These are phyloP conservation scores for Camponotus pennsylvanicus DNA, from an alignment of 1,140 invertebrate species.

Conservation along the genomic window DNA sequence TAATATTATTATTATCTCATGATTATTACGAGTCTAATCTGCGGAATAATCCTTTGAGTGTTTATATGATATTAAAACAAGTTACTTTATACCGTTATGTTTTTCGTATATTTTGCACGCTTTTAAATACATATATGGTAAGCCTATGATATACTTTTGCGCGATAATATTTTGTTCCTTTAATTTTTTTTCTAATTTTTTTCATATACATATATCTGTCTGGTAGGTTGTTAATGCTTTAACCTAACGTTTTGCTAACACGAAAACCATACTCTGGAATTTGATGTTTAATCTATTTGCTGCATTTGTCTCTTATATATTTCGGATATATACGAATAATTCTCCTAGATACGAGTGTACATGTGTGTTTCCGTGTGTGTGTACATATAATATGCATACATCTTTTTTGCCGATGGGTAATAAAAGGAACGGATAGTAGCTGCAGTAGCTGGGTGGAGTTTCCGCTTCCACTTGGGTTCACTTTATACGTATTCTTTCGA, in stretches of 20 bases:
- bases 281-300: conserved; percentile 83
- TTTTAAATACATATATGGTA: conserved; percentile 77
- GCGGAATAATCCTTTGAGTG: conserved; percentile 20
- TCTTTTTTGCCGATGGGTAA: conserved; percentile 63
- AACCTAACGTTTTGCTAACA: conserved; percentile 83
- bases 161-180: conserved; percentile 62
- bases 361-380: conserved; percentile 74
- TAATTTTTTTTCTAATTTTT: conserved; percentile 64
- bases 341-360: conserved; percentile 73
- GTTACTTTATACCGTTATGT: not conserved
- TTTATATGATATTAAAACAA: not conserved
- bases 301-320: conserved; percentile 80
- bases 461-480: conserved; percentile 59
- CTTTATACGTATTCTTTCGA: conserved; percentile 39
- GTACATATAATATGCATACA: conserved; percentile 77
- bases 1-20: conserved; percentile 31
- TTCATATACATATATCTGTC: conserved; percentile 72
- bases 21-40: conserved; percentile 31
- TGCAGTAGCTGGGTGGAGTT: conserved; percentile 64
- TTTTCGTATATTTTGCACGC: conserved; percentile 81
- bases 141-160: conserved; percentile 78
- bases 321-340: conserved; percentile 71
- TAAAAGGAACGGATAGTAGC: conserved; percentile 66
- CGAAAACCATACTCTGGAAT: conserved; percentile 78
- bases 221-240: conserved; percentile 85